Percentiles rank a stretch among this genome's conserved stretches.
Evolutionary conservation across 2,888 invertebrate genomes (phyloP).

Genomic region (Drosophila formosana): DNA sequence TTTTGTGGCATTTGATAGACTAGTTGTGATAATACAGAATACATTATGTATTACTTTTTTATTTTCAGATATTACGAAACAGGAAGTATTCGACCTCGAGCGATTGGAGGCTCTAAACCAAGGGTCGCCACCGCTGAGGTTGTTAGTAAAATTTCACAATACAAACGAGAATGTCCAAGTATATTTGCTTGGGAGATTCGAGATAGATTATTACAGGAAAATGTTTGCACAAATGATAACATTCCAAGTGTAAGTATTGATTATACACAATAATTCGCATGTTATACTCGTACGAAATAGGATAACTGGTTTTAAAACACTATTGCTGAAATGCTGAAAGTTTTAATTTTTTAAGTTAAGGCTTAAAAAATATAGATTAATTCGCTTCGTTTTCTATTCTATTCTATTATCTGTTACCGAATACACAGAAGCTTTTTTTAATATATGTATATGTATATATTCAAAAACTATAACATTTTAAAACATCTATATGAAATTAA

Average conservation of each 20-base stretch:
- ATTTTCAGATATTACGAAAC: slow-evolving; percentile 96
- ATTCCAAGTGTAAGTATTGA: slow-evolving; percentile 95
- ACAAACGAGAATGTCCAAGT: slow-evolving; percentile 98
- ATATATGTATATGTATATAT: no score
- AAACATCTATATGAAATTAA: no score
- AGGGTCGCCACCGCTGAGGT: slow-evolving; percentile 97
- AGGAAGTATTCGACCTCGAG: slow-evolving; percentile 97
- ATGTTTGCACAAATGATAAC: slow-evolving; percentile 97
- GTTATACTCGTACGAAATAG: background rate
- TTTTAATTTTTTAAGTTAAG: no score
- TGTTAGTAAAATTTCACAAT: slow-evolving; percentile 96
- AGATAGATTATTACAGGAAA: slow-evolving; percentile 96
- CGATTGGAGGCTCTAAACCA: slow-evolving; percentile 98
- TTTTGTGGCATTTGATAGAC: no score
- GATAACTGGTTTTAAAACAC: no score
- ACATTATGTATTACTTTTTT: background rate
- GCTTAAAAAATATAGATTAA: no score
- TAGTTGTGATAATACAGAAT: background rate
- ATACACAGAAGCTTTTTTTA: no score
- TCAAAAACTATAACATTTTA: no score
- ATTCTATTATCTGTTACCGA: no score
- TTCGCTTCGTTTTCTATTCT: no score
- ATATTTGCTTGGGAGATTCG: slow-evolving; percentile 99
- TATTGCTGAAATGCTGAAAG: no score
- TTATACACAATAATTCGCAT: background rate